Evolutionary conservation across 92 coral and sea anemone species (phyloP), one percentile per base, ranked within the genome.

Genomic region (Actinernus sp.): DNA sequence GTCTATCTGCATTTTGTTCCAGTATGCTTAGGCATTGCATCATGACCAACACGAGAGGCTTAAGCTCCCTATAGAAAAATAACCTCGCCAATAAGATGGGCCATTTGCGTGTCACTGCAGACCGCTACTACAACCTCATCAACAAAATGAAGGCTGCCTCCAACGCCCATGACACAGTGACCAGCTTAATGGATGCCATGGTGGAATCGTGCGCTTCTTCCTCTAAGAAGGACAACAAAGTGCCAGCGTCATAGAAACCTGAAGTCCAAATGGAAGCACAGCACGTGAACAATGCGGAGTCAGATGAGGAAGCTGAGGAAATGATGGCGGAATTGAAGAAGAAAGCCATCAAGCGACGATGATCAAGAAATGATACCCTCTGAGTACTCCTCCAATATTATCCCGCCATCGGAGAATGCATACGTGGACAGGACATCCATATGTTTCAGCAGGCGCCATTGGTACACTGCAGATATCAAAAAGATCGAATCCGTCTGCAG

Each of bases 331-430:
- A n/a, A n/a, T n/a, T n/a, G n/a, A 7, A 34, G 44, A 22, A 16
- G 65, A 31, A 34, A 22, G 21, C 11, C 29, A 32, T 10, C 14
- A 51, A 51, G 26, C 13, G 63, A 11, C 4, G 63, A 56, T 41
- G 63, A 26, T 3, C 22, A 56, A 41, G 29, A 26, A 56, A 12
- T 34, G 20, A 16, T 26, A 13, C 21, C 21, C 29, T 26, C 66
- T 18, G 48, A 41, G 66, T 16, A 31, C 25, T 36, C 4, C 38
- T 59, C 66, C 13, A 38, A 59, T 17, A 24, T 59, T 2, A 59
- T 59, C 0, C 66, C 51, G 40, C 66, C 66, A 34, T 59, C 66
- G 14, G 66, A 59, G 36, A 59, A 36, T 16, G 66, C 66, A 14
- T 23, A 41, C 23, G 31, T 10, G 21, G 51, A 32, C 21, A 22